A percentile compares a stretch with the other conserved stretches of the same genome.
Evolutionary conservation across 1,140 invertebrate genomes (phyloP).

Genomic region (Tenebrio molitor): DNA sequence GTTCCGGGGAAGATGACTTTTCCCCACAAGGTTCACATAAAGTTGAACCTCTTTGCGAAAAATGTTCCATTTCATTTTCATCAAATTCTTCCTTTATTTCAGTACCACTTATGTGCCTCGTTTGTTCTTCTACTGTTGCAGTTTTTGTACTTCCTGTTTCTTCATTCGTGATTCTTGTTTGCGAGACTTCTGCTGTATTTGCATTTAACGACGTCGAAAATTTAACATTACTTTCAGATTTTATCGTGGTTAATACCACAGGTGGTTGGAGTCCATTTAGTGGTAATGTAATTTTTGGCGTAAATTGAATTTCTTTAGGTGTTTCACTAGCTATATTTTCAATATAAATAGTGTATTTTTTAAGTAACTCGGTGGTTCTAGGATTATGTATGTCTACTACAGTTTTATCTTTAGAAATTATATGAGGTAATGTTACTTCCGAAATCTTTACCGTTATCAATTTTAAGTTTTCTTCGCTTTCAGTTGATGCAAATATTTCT

Average conservation of each 20-base stretch:
- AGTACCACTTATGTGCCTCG: too few species aligned
- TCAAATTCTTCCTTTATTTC: conserved; percentile 20
- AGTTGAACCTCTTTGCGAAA: background rate
- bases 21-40: conserved; percentile 8
- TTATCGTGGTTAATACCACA: too few species aligned
- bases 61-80: conserved; percentile 25
- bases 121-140: too few species aligned
- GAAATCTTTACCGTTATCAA: too few species aligned
- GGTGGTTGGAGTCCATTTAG: too few species aligned
- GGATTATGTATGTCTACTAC: background rate
- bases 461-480: background rate
- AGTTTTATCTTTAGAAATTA: background rate
- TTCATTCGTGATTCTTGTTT: too few species aligned
- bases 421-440: background rate
- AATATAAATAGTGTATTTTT: background rate
- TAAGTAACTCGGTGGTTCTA: background rate
- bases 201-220: too few species aligned
- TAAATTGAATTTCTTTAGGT: background rate
- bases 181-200: too few species aligned
- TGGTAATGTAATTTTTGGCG: background rate
- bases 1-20: background rate
- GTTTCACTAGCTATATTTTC: background rate
- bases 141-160: too few species aligned
- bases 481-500: too few species aligned
- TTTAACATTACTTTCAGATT: too few species aligned